A percentile compares a stretch with the other conserved stretches of the same genome.
Conservation (phyloP, 2,797 vertebrate species). For the Morus bassanus region DNA sequence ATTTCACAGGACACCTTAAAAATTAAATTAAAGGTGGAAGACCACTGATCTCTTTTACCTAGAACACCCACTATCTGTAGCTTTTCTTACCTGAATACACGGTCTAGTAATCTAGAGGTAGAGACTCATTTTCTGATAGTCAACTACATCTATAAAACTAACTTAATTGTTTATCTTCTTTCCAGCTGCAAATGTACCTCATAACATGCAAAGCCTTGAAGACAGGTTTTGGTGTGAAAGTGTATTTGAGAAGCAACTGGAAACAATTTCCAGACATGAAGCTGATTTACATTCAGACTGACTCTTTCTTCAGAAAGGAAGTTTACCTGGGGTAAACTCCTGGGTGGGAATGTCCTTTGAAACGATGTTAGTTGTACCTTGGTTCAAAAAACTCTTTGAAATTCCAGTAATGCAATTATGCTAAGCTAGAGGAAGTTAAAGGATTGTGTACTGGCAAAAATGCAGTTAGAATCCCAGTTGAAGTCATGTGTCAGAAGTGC, state of each 20-base stretch:
- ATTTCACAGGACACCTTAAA: neutral
- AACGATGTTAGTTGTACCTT: constrained; percentile 54
- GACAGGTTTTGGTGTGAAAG: neutral
- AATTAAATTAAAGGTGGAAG: neutral
- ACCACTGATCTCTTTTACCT: neutral
- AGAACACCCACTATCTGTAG: neutral
- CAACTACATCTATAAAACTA: neutral
- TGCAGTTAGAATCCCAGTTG: constrained; percentile 38
- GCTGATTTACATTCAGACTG: constrained; percentile 55
- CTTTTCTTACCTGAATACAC: neutral
- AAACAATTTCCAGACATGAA: constrained; percentile 32
- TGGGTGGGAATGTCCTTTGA: constrained; percentile 52
- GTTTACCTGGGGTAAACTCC: constrained; percentile 53
- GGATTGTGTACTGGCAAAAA: constrained; percentile 52
- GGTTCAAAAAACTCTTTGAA: constrained; percentile 70
- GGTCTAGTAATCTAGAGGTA: neutral
- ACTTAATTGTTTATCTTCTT: neutral
- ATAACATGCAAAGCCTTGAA: neutral
- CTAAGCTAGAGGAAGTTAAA: constrained; percentile 59
- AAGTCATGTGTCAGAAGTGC: constrained; percentile 39
- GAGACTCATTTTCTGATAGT: neutral
- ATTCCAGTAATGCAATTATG: constrained; percentile 66
- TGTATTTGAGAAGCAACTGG: neutral
- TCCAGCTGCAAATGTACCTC: neutral
- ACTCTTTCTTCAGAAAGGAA: constrained; percentile 52